phyloP scores from a whole-genome alignment of 2,888 invertebrate genomes.

The Petrolisthes manimaculis region DNA sequence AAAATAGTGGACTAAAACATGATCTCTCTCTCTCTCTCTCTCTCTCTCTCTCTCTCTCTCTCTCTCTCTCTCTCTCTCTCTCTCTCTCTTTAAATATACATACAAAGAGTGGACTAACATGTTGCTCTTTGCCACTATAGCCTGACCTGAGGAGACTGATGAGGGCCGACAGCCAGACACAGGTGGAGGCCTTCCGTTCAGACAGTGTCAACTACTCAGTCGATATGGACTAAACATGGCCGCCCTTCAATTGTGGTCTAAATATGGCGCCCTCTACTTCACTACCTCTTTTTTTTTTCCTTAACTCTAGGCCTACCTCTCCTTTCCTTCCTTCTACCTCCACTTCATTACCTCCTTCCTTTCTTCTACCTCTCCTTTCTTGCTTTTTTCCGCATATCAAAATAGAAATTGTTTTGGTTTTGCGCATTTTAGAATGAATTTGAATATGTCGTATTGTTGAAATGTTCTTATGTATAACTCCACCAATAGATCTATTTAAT shows the following conservation, averaged over 20 bases:
- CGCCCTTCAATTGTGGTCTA: not conserved
- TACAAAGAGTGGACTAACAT: too few relatives aligned
- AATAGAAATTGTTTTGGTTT: too few relatives aligned
- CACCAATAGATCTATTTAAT: too few relatives aligned
- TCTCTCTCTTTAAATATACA: not conserved
- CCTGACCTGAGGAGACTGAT: conserved; percentile 75
- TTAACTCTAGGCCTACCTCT: not conserved
- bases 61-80: not conserved
- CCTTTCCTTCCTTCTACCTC: not conserved
- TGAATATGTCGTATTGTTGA: too few relatives aligned
- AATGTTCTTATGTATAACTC: too few relatives aligned
- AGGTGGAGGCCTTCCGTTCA: conserved; percentile 78
- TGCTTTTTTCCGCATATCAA: not conserved
- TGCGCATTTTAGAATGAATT: too few relatives aligned
- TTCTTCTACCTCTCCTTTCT: not conserved
- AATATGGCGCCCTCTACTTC: not conserved
- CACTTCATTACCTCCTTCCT: not conserved
- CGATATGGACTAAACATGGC: conserved; percentile 46
- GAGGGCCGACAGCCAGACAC: conserved; percentile 80
- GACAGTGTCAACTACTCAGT: conserved; percentile 59
- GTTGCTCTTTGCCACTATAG: conserved; percentile 68
- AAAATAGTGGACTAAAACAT: too few relatives aligned
- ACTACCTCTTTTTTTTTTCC: too few relatives aligned
- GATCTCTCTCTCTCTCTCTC: not conserved
- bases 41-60: not conserved